Evolutionary conservation across 1,140 invertebrate genomes (phyloP).

Genomic region (Macrotrachela quadricornifera): DNA sequence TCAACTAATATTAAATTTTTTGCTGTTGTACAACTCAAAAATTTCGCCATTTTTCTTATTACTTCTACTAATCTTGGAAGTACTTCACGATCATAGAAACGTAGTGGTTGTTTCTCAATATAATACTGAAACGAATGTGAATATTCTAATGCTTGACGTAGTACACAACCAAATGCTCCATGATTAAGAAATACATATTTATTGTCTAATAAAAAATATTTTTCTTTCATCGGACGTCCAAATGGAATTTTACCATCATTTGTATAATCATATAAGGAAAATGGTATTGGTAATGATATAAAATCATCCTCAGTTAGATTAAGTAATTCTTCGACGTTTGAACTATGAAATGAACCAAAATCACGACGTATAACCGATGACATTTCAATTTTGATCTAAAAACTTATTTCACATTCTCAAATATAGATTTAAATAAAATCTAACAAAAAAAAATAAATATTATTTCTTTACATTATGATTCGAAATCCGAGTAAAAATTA

Average conservation of each 20-base stretch:
- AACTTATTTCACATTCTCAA: no score
- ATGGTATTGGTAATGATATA: no score
- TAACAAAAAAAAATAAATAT: no score
- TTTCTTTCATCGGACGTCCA: no score
- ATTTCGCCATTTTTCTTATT: slow-evolving; percentile 19
- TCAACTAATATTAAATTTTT: slow-evolving; percentile 20
- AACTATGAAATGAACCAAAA: slow-evolving; percentile 25
- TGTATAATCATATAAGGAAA: no score
- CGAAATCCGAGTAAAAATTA: no score
- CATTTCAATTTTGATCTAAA: no score
- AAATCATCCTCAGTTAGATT: slow-evolving; percentile 13
- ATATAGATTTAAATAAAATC: no score
- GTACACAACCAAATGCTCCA: slow-evolving; percentile 25
- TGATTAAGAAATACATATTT: slow-evolving; percentile 23
- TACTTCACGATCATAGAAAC: slow-evolving; percentile 24
- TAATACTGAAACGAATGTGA: slow-evolving; percentile 23
- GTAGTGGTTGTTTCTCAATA: slow-evolving; percentile 21
- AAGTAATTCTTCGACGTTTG: slow-evolving; percentile 22
- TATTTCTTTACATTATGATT: no score
- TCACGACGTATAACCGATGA: no score
- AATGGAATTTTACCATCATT: no score
- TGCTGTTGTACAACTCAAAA: slow-evolving; percentile 23
- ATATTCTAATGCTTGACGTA: slow-evolving; percentile 18
- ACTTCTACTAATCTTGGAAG: slow-evolving; percentile 20
- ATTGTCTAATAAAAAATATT: slow-evolving; percentile 16